Conservation (phyloP, 2,888 invertebrate genomes). For the Leptopilina syphax region DNA sequence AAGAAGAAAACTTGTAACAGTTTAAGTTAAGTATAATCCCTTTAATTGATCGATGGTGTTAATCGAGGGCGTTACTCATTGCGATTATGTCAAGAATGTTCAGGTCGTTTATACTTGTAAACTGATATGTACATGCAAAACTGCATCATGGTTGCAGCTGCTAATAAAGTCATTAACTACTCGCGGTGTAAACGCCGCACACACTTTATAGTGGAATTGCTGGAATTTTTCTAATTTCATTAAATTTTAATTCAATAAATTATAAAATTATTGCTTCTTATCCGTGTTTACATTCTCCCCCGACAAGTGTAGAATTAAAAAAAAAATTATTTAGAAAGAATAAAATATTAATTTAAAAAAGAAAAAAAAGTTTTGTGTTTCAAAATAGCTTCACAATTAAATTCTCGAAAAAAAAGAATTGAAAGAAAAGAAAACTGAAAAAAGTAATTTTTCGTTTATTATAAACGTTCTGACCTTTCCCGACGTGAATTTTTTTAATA, state of each 20-base stretch:
- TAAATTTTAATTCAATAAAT: neutral
- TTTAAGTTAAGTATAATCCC: slow-evolving; percentile 36
- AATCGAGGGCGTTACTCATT: slow-evolving; percentile 49
- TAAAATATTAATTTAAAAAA: no score
- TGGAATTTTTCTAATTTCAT: slow-evolving; percentile 13
- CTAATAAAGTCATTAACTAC: slow-evolving; percentile 51
- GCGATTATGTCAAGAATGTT: slow-evolving; percentile 39
- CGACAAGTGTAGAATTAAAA: no score
- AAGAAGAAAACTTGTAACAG: slow-evolving; percentile 11
- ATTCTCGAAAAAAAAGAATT: no score
- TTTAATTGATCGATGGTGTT: slow-evolving; percentile 56
- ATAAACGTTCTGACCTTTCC: no score
- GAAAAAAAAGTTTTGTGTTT: no score
- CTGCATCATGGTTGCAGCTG: slow-evolving; percentile 50
- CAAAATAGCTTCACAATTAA: no score
- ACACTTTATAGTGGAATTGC: neutral
- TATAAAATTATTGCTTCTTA: neutral
- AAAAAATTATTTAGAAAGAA: no score
- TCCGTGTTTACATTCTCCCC: neutral
- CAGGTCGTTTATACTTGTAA: slow-evolving; percentile 35
- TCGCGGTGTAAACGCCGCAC: slow-evolving; percentile 41
- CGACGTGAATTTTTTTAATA: no score
- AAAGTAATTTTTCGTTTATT: no score
- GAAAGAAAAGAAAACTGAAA: no score
- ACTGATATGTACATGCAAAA: slow-evolving; percentile 48